phyloP scores from a whole-genome alignment of 2,888 invertebrate species.

The Mimachlamys varia region DNA sequence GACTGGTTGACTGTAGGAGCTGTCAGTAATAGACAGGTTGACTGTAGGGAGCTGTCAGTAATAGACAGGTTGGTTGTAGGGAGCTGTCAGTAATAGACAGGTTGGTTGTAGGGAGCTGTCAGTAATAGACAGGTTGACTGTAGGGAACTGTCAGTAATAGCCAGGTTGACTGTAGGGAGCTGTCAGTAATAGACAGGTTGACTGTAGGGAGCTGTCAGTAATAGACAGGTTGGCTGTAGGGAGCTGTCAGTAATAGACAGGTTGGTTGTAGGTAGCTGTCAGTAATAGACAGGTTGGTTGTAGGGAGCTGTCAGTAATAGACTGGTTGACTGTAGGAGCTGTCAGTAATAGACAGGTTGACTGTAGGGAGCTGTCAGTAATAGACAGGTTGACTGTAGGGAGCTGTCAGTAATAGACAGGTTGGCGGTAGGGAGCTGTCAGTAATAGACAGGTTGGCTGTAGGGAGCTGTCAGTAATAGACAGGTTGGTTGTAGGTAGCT shows the following conservation, averaged over 20 bases:
- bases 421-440: too few relatives aligned
- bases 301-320: background rate
- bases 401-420: background rate
- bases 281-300: too few relatives aligned
- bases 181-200: background rate
- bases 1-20: too few relatives aligned
- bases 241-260: too few relatives aligned
- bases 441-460: too few relatives aligned
- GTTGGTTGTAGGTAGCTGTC: too few relatives aligned
- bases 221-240: too few relatives aligned
- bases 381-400: background rate
- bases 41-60: background rate
- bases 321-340: background rate
- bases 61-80: background rate
- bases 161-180: background rate
- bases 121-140: background rate
- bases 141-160: background rate
- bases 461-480: background rate
- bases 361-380: background rate
- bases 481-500: background rate
- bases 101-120: background rate
- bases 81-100: background rate
- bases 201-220: background rate
- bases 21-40: too few relatives aligned
- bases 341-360: background rate